Evolutionary conservation across 2,888 invertebrate species (phyloP), one percentile per base, ranked within the genome.

Genomic region (Andrena camellia): DNA sequence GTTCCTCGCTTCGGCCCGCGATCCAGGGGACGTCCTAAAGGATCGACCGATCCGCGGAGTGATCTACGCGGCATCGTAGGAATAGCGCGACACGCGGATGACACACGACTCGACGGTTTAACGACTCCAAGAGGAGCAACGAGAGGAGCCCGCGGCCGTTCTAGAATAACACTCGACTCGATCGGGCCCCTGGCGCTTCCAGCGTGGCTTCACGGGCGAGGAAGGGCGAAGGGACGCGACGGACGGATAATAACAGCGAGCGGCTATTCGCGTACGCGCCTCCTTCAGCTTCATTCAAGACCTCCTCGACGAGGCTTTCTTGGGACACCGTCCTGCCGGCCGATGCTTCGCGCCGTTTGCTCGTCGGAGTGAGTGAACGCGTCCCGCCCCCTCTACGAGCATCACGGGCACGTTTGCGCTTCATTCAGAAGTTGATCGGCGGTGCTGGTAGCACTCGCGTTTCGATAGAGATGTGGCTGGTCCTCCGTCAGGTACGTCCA

Each of bases 101-200:
- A 85, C 87, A 86, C 85, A 83, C 82, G 85, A 74, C 84, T 82
- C 81, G 90, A 85, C 88, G 77, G 87, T 87, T 90, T 90, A 90
- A 90, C 87, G 90, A 90, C 90, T 87, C 84, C 85, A 88, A 86
- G 81, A 86, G 81, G 83, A 90, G 86, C 84, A 90, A 76, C 85
- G 79, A 81, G 84, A 85, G 60, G n/a, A 67, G 54, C 4, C 57
- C 10, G 83, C 82, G 83, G 86, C 83, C 84, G 87, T 85, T 88
- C 83, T 72, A 89, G 86, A 90, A 90, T 88, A 89, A 88, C 90
- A 81, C 75, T 81, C 42, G 78, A 70, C 62, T 62, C 57, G 75
- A 54, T n/a, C 50, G 74, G 60, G 54, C 35, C 42, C 62, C 31
- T 8, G 57, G 63, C 57, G 78, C n/a, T 59, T 57, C 26, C 71